Base-by-base conservation (phyloP, 1,140 invertebrate species). In the Caenorhabditis briggsae region DNA sequence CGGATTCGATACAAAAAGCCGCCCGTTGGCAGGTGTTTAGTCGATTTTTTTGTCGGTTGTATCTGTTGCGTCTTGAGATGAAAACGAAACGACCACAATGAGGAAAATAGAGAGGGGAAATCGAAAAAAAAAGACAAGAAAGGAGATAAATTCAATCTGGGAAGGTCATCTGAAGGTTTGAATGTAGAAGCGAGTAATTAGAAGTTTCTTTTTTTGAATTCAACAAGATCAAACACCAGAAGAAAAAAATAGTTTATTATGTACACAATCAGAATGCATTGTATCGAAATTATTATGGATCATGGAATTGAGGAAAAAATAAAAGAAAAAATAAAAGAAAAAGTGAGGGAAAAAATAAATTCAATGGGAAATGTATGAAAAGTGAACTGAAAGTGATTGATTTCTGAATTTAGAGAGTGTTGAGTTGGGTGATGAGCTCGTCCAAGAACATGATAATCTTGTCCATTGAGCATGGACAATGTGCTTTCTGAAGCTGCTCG, bases 371-470 rank as follows among this genome's bases (percentile, higher is more conserved):
- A 61, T 78, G n/a, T 48, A 12, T 23, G 46, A 78, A 48, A 78
- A 78, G 70, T 78, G 70, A 78, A 78, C 70, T 78, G 70, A 78
- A 70, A 70, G n/a, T 70, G 64, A 70, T 46, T 25, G 23, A 46
- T 18, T 46, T 20, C 16, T 70, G 64, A n/a, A 16, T 53, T 78
- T 53, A 78, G 5, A 78, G 70, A 50, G 70, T 78, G n/a, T 78
- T 78, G 12, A 78, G 70, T 23, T 78, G 70, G 50, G 23, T 50
- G 46, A 74, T 70, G 46, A 85, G 64, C 50, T 85, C 84, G 25
- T 85, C 84, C 48, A 85, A 50, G 43, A 85, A 85, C 61, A 85
- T 74, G 14, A 65, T 85, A 14, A 85, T 85, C 43, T 85, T 85
- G 50, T 85, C 84, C 84, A 85, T 85, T n/a, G 84, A 85, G 18